These are phyloP conservation scores for Coenonympha glycerion DNA, from an alignment of 2,888 invertebrate species.

Conservation along the genomic window DNA sequence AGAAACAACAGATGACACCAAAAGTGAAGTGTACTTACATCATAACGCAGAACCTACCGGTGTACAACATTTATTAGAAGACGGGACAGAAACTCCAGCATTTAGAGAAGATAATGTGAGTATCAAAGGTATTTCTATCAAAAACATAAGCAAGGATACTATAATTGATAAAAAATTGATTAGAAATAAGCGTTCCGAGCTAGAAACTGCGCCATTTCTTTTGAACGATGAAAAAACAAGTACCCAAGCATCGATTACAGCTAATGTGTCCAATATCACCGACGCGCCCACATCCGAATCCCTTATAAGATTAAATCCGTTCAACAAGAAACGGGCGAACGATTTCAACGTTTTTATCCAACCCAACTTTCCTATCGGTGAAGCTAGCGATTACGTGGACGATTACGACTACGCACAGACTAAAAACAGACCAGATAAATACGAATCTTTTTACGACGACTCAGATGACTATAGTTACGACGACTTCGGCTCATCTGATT, in stretches of 20 bases:
- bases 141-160: neutral
- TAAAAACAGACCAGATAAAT: conserved; percentile 29
- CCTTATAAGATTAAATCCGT: conserved; percentile 36
- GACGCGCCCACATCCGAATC: conserved; percentile 38
- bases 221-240: conserved; percentile 34
- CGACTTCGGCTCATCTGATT: conserved; percentile 32
- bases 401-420: conserved; percentile 34
- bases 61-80: conserved; percentile 56
- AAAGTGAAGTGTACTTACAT: conserved; percentile 50
- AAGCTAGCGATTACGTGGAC: conserved; percentile 37
- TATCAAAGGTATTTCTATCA: neutral
- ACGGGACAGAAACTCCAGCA: conserved; percentile 59
- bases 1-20: conserved; percentile 34
- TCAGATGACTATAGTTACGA: conserved; percentile 41
- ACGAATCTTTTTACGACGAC: conserved; percentile 37
- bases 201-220: conserved; percentile 50
- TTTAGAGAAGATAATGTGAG: conserved; percentile 64
- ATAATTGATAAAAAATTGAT: conserved; percentile 22
- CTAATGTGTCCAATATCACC: conserved; percentile 28
- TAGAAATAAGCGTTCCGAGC: conserved; percentile 35
- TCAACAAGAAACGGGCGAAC: conserved; percentile 29
- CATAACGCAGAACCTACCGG: conserved; percentile 48
- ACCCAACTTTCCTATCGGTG: conserved; percentile 43
- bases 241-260: conserved; percentile 25
- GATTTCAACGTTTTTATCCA: conserved; percentile 39